Evolutionary conservation across 2,797 vertebrate genomes (phyloP), one percentile per base, ranked within the genome.

Genomic region (Xiphorhynchus erythropygius): DNA sequence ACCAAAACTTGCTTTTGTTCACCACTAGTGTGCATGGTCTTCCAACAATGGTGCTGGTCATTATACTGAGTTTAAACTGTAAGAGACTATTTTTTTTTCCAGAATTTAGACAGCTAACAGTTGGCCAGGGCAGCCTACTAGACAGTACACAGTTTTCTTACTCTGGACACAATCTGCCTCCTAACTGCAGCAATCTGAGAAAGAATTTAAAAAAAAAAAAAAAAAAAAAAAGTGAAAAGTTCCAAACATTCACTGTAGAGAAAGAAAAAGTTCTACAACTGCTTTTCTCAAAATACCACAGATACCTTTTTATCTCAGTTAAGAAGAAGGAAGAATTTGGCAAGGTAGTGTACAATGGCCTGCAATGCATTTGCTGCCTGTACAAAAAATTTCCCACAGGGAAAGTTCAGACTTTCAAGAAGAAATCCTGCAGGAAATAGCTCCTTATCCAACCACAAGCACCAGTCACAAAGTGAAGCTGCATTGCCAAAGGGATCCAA

Each of bases 391-490:
- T 83, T 89, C 87, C 69, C 53, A 60, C n/a, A 28, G 64, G 68
- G 78, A 80, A 94, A 35, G n/a, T 73, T 87, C 75, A 87, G 74
- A 27, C 62, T 78, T 95, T 87, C 75, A 87, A 56, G 74, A 89
- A 87, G 78, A 89, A 95, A 90, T 91, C 71, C 65, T 85, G 39
- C 44, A 89, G 89, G 90, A 96, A 93, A 87, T 39, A 85, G 44
- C 50, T 93, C 84, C 84, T 93, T 93, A 87, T 55, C 46, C 87
- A 89, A 42, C 32, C 73, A 57, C 62, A 81, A 83, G 69, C 25
- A 68, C 56, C 64, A 59, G 32, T 84, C 46, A 62, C 27, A 78
- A 65, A 92, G 85, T 85, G 69, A 71, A 80, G 39, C 28, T 81
- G 32, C 33, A 9, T 35, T 91, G 68, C 53, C 81, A 81, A 91